Evolutionary conservation across 2,888 invertebrate species (phyloP), one percentile per base, ranked within the genome.

Genomic region (Lithodes maja): DNA sequence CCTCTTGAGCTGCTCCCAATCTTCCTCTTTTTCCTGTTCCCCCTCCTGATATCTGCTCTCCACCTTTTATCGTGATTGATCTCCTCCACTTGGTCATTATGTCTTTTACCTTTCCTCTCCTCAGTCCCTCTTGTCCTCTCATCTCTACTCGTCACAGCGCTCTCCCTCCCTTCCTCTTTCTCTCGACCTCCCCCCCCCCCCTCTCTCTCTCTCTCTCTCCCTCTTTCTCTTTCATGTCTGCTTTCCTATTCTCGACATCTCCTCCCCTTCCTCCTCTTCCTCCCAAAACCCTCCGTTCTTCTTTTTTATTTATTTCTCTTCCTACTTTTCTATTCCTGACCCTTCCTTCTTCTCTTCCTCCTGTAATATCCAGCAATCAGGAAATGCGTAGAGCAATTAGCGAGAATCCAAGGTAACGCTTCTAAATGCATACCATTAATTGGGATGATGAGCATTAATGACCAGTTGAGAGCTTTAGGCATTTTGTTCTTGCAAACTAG

Each of bases 51-150:
- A n/a, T 17, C 17, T 17, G 3, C 17, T n/a, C 17, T 17, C 71
- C 71, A 71, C 17, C 71, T 71, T 71, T 71, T 71, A 71, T 71
- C 71, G 71, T 71, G 71, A 71, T 71, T 71, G 71, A 71, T 71
- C 71, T 71, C 71, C 12, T 71, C 71, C 71, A n/a, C 71, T 71
- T 17, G n/a, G 71, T 71, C 71, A 71, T 71, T 71, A 71, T 17
- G 71, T 71, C 71, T 71, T 71, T 71, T 71, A 3, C 71, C 71
- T 71, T n/a, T 12, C 17, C n/a, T 71, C 2, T 17, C 71, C 15
- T 17, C 17, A 3, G 12, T n/a, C 17, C 71, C 71, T 71, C 71
- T 71, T 17, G 71, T 71, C n/a, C 71, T 71, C 71, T 71, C 71
- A 71, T 71, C 71, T 71, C 71, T 17, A 71, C 71, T 71, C 17